phyloP scores from a whole-genome alignment of 2,797 vertebrate species.

The Argya squamiceps region DNA sequence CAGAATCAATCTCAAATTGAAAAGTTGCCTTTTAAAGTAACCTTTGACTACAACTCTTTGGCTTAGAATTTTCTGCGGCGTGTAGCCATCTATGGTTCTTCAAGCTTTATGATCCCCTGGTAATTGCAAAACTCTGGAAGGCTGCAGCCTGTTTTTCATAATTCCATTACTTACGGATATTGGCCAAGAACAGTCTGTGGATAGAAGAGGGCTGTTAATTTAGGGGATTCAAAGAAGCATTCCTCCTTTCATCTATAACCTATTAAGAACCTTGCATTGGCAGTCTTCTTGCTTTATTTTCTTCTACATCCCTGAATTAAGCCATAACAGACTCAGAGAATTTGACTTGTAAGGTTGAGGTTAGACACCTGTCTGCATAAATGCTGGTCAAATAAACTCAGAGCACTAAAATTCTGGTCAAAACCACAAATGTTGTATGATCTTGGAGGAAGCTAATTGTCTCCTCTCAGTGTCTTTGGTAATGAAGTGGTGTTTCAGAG shows the following conservation, averaged over 20 bases:
- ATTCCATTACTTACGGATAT: constrained; percentile 1
- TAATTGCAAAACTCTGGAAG: constrained; percentile 35
- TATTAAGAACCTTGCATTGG: neutral
- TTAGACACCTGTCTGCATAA: neutral
- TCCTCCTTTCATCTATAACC: neutral
- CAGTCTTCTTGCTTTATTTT: neutral
- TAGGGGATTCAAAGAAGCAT: neutral
- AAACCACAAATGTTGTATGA: neutral
- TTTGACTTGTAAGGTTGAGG: neutral
- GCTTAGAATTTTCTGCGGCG: neutral
- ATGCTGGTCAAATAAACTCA: neutral
- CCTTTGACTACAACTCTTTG: neutral
- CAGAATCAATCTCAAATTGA: neutral
- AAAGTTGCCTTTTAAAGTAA: neutral
- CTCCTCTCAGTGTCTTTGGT: neutral
- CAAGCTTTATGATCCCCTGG: neutral
- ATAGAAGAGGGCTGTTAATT: neutral
- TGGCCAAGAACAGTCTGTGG: neutral
- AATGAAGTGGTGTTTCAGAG: neutral
- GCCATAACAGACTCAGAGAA: neutral
- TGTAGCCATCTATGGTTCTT: neutral
- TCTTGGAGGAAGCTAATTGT: neutral
- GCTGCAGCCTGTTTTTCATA: neutral
- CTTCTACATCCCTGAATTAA: neutral
- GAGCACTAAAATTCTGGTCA: neutral